Evolutionary conservation across 2,113 vertebrate species (phyloP), one percentile per base, ranked within the genome.

Genomic region (Callocephalon fimbriatum): DNA sequence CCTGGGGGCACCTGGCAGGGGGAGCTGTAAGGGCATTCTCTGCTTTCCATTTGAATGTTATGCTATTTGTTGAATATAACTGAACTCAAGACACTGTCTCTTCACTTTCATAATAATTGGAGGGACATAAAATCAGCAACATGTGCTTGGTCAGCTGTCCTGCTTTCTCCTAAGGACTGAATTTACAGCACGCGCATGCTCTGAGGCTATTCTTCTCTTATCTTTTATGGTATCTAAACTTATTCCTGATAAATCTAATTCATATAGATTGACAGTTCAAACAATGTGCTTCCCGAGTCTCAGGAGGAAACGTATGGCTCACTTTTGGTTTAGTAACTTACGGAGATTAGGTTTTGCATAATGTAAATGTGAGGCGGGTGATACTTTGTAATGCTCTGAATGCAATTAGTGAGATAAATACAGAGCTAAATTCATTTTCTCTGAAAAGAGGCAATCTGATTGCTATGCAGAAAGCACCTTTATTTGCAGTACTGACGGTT

Each of bases 331-430:
- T 95, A 93, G 95, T 91, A 97, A 96, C 75, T 88, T 88, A 65
- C 44, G 62, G 76, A 97, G 96, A 97, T 76, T 71, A 95, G 75
- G 37, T 86, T 97, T 97, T 98, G 95, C 95, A 96, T 97, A 93
- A 98, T 96, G 97, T 94, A 98, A 97, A 98, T 97, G 15, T 31
- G 86, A 90, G 90, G 73, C 3, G 32, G 88, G 90, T 91, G 76
- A 71, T 94, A 96, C 94, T 97, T 97, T 95, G 92, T 93, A 88
- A 91, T 63, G 10, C 94, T 75, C 47, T 87, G 94, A 98, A 96
- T 95, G 96, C 96, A 97, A 97, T 98, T 97, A 97, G 97, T 96
- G 96, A 90, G 35, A 94, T 88, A 97, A 98, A 94, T 85, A 94
- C 86, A n/a, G 79, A 92, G 95, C 96, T 96, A 98, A 95, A 97